These are phyloP conservation scores for Micromesistius poutassou DNA, from an alignment of 2,797 vertebrate genomes.

Conservation along the genomic window DNA sequence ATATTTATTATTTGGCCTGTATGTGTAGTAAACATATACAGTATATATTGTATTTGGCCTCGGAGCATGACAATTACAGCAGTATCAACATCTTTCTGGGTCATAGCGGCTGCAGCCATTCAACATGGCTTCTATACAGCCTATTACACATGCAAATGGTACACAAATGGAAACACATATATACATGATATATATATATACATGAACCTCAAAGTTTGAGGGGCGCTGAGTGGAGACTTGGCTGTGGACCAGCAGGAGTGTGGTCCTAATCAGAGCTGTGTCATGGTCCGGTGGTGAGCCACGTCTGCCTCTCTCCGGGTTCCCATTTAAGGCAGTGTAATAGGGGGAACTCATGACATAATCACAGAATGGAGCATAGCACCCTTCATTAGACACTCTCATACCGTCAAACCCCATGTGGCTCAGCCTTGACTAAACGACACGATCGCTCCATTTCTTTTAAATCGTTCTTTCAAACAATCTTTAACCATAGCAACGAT, in stretches of 20 bases:
- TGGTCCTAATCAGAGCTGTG: constrained; percentile 76
- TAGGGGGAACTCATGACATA: constrained; percentile 60
- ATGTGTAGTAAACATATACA: neutral
- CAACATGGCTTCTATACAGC: neutral
- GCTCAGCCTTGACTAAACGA: neutral
- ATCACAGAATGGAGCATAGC: constrained; percentile 58
- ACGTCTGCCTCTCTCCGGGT: constrained; percentile 64
- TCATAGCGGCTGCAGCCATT: neutral
- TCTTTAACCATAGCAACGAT: neutral
- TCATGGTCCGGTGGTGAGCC: constrained; percentile 73
- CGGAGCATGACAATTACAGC: neutral
- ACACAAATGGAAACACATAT: neutral
- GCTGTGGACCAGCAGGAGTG: constrained; percentile 65
- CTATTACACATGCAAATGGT: neutral
- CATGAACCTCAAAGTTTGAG: neutral
- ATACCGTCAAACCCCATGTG: neutral
- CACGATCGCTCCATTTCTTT: neutral
- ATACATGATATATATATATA: neutral
- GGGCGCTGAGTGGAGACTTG: constrained; percentile 52
- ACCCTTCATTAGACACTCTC: constrained; percentile 54
- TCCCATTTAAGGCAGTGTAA: constrained; percentile 80
- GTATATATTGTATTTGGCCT: neutral
- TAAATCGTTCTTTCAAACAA: neutral
- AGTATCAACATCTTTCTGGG: neutral
- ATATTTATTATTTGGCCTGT: neutral